Conservation (phyloP, 37 sponge, comb jelly and placozoan genomes). For the Mnemiopsis leidyi region DNA sequence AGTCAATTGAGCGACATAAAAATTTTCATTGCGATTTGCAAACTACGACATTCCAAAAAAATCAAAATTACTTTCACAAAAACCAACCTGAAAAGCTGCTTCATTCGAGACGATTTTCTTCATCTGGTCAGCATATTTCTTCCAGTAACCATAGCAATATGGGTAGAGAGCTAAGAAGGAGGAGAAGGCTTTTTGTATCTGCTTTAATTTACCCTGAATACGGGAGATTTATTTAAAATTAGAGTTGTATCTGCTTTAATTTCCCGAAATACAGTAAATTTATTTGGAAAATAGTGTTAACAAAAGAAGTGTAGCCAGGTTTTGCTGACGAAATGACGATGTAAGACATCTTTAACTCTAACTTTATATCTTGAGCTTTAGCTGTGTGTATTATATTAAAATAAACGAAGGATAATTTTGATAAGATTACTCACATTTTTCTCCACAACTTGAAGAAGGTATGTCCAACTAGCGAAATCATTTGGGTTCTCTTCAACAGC, state of each 20-base stretch:
- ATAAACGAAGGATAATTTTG: too few species aligned
- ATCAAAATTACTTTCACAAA: too few species aligned
- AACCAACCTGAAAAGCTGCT: slow-evolving; percentile 68
- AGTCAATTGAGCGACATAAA: not conserved
- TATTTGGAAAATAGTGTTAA: too few species aligned
- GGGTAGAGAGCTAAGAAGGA: slow-evolving; percentile 78
- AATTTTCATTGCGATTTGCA: not conserved
- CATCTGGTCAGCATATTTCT: slow-evolving; percentile 83
- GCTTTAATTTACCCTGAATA: slow-evolving; percentile 68
- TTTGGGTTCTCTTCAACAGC: slow-evolving; percentile 74
- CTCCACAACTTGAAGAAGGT: slow-evolving; percentile 79
- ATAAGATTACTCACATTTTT: slow-evolving; percentile 80
- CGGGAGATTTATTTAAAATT: too few species aligned
- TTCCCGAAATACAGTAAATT: too few species aligned
- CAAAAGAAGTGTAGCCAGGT: too few species aligned
- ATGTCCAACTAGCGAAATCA: slow-evolving; percentile 85
- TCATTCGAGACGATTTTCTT: slow-evolving; percentile 64
- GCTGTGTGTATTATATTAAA: too few species aligned
- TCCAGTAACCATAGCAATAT: slow-evolving; percentile 95
- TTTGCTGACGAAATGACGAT: too few species aligned
- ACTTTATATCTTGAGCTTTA: too few species aligned
- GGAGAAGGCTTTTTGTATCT: slow-evolving; percentile 73
- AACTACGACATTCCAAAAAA: not conserved
- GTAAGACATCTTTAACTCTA: too few species aligned
- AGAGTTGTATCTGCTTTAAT: too few species aligned